Percentiles rank a stretch among this genome's conserved stretches.
Evolutionary conservation across 2,888 invertebrate genomes (phyloP).

Genomic region (Himalopsyche tibetana): DNA sequence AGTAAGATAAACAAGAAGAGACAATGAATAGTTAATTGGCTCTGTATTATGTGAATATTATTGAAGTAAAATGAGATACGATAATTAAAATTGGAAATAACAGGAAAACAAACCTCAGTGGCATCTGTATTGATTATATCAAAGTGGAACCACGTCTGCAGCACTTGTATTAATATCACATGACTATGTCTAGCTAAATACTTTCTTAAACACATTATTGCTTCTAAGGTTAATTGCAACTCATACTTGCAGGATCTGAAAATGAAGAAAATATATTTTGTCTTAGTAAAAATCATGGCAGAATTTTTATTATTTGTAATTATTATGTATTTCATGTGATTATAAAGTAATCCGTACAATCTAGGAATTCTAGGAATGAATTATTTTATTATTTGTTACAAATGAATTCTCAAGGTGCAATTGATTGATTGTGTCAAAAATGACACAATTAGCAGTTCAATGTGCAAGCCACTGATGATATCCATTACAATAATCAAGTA

Average conservation of each 20-base stretch:
- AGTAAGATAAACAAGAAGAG: too few species aligned
- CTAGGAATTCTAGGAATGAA: background rate
- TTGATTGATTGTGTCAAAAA: too few species aligned
- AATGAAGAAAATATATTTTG: slow-evolving; percentile 45
- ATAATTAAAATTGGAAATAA: slow-evolving; percentile 28
- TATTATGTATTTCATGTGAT: background rate
- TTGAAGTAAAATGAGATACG: slow-evolving; percentile 8
- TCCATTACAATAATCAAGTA: too few species aligned
- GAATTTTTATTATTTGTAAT: background rate
- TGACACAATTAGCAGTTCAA: too few species aligned
- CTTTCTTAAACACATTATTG: slow-evolving; percentile 79
- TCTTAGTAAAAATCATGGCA: too few species aligned
- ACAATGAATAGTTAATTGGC: too few species aligned
- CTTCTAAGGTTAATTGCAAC: slow-evolving; percentile 81
- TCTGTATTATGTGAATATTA: too few species aligned
- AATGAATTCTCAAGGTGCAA: too few species aligned
- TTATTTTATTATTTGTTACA: too few species aligned
- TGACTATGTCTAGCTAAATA: slow-evolving; percentile 83
- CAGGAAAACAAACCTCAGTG: slow-evolving; percentile 60
- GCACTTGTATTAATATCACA: slow-evolving; percentile 82
- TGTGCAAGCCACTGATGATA: too few species aligned
- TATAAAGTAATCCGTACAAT: background rate
- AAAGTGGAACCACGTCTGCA: slow-evolving; percentile 80
- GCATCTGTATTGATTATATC: slow-evolving; percentile 75
- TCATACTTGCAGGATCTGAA: slow-evolving; percentile 85